Evolutionary conservation across 2,888 invertebrate genomes (phyloP).

Genomic region (Harpagoxenus sublaevis): DNA sequence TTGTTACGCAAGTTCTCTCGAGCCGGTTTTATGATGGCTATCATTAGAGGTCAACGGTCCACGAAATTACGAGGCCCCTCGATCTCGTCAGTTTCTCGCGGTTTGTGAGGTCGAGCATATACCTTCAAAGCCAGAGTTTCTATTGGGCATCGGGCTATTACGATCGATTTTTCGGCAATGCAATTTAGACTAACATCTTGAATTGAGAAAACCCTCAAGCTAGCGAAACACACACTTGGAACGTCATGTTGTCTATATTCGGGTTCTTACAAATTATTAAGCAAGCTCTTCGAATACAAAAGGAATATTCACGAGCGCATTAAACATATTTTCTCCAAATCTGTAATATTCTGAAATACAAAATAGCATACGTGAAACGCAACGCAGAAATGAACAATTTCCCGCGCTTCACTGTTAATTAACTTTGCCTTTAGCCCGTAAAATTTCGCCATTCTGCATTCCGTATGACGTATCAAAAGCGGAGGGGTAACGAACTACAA

Average conservation of each 20-base stretch:
- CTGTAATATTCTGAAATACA: neutral
- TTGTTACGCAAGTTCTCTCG: slow-evolving; percentile 67
- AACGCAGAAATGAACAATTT: neutral
- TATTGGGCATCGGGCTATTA: slow-evolving; percentile 3
- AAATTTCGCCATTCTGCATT: slow-evolving; percentile 17
- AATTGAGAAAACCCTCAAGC: neutral
- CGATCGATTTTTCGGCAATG: neutral
- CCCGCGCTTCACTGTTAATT: slow-evolving; percentile 21
- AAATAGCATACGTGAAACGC: neutral
- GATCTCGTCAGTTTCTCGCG: slow-evolving; percentile 66
- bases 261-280: neutral
- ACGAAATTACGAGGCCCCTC: slow-evolving; percentile 81
- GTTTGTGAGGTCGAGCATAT: slow-evolving; percentile 47
- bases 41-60: slow-evolving; percentile 83
- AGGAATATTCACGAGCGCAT: neutral
- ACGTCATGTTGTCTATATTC: neutral
- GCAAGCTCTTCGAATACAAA: neutral
- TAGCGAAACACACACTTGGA: neutral
- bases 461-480: slow-evolving; percentile 3
- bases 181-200: neutral
- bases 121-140: slow-evolving; percentile 18
- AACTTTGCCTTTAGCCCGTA: neutral
- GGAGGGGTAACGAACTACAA: slow-evolving; percentile 43
- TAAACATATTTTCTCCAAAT: neutral
- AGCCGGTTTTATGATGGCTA: slow-evolving; percentile 80